Percentiles rank a stretch among this genome's conserved stretches.
Conservation (phyloP, 2,888 invertebrate genomes). For the Cordilura impudica region DNA sequence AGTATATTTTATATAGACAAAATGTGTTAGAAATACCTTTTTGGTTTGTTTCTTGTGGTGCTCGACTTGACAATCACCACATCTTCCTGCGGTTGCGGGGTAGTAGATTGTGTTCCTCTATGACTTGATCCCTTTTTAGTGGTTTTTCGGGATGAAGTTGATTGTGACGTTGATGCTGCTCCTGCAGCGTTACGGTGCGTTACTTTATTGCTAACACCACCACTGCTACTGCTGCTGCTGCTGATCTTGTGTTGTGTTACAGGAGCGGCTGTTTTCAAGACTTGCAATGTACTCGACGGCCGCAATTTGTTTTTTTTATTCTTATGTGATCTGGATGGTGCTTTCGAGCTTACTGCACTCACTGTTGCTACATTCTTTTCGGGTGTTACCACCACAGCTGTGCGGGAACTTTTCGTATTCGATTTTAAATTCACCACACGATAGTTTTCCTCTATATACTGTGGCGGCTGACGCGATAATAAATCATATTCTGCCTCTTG, state of each 20-base stretch:
- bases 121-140: constrained; percentile 49
- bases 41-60: constrained; percentile 54
- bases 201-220: constrained; percentile 10
- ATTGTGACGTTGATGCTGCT: constrained; percentile 16
- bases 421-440: constrained; percentile 89
- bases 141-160: constrained; percentile 71
- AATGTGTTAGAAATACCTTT: constrained; percentile 33
- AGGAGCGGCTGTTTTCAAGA: constrained; percentile 87
- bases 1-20: no score
- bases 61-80: constrained; percentile 52
- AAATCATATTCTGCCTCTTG: constrained; percentile 91
- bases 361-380: constrained; percentile 68
- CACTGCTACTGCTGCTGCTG: neutral
- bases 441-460: constrained; percentile 91
- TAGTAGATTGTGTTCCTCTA: constrained; percentile 71
- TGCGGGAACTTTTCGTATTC: constrained; percentile 76
- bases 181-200: constrained; percentile 42
- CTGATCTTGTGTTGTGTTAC: constrained; percentile 26
- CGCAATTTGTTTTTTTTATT: constrained; percentile 81
- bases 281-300: constrained; percentile 83
- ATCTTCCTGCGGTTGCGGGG: constrained; percentile 56
- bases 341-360: constrained; percentile 23
- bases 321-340: constrained; percentile 80
- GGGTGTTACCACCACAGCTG: constrained; percentile 54
- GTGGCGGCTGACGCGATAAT: constrained; percentile 89